A percentile compares a stretch with the other conserved stretches of the same genome.
Evolutionary conservation across 2,113 vertebrate genomes (phyloP).

Genomic region (Myodes glareolus): DNA sequence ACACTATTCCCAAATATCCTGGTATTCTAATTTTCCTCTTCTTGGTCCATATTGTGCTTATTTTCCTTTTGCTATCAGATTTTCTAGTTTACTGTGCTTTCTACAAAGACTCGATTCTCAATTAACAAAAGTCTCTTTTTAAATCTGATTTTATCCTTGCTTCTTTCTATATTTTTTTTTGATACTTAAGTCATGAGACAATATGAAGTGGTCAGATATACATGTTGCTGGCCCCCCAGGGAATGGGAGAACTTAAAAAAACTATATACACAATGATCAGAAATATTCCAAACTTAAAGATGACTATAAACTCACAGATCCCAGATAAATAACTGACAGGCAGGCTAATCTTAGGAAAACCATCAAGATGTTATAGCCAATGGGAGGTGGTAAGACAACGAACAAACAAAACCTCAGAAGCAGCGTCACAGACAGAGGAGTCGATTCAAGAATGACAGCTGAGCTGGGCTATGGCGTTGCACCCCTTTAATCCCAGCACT

Average conservation of each 20-base stretch:
- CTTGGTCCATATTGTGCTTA: conserved; percentile 29
- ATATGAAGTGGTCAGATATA: not conserved
- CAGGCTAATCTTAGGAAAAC: not conserved
- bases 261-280: not conserved
- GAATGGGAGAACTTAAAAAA: not conserved
- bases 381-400: not conserved
- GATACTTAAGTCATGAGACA: not conserved
- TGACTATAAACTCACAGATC: not conserved
- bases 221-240: not conserved
- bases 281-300: not conserved
- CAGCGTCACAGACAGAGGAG: not conserved
- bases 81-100: conserved; percentile 29
- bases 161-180: conserved; percentile 15
- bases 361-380: not conserved
- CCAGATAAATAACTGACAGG: not conserved
- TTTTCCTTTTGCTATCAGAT: conserved; percentile 23
- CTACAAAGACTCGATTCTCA: not conserved
- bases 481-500: not conserved
- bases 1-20: not conserved
- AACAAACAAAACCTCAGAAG: not conserved
- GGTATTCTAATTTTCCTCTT: not conserved
- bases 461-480: not conserved
- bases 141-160: conserved; percentile 24
- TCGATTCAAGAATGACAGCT: not conserved
- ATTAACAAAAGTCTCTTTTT: not conserved